Base-by-base conservation (phyloP, 2,113 vertebrate genomes). In the Dermatemys mawii region DNA sequence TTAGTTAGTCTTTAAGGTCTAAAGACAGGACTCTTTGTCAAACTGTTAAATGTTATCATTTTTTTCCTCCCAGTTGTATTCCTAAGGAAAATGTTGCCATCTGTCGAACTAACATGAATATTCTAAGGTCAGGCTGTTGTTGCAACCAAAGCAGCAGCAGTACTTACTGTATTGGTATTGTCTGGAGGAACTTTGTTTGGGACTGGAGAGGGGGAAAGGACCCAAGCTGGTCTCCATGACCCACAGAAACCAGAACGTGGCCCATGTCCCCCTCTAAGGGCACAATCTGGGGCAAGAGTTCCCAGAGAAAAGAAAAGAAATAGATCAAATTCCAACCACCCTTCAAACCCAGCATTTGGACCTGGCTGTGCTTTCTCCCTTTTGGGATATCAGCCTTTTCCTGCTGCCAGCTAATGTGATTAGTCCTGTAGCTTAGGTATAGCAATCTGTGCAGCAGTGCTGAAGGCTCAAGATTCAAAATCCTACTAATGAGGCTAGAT, bases 121-220 rank as follows among this genome's bases (percentile, higher is more conserved):
- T 51, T 63, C 92, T 82, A 76, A 10, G 63, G 88, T 93, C 93
- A 91, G 92, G 55, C 84, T 92, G 88, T 90, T 73, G 54, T 29
- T 76, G 83, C 27, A 88, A 89, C 46, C 46, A 5, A 49, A 73
- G 80, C 49, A 0, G 1, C 55, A 29, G 27, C 27, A 32, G 26
- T 27, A 57, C 11, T 55, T 55, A 26, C 26, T 55, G 22, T 9
- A 26, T 54, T 54, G 53, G 5, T 11, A n/a, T 32, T 6, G 9
- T 84, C 57, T 11, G 26, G 3, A 29, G 27, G 27, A 57, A 29
- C 5, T 29, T 27, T 57, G 29, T 13, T 57, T 57, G 46, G 51
- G 51, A 2, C 5, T 55, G 2, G 2, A 22, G 1, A 4, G 27
- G 44, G 5, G 27, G 57, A 60, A 8, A 87, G 6, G 9, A 44